Base-by-base conservation (phyloP, 2,797 vertebrate genomes). In the Lacerta bilineata region DNA sequence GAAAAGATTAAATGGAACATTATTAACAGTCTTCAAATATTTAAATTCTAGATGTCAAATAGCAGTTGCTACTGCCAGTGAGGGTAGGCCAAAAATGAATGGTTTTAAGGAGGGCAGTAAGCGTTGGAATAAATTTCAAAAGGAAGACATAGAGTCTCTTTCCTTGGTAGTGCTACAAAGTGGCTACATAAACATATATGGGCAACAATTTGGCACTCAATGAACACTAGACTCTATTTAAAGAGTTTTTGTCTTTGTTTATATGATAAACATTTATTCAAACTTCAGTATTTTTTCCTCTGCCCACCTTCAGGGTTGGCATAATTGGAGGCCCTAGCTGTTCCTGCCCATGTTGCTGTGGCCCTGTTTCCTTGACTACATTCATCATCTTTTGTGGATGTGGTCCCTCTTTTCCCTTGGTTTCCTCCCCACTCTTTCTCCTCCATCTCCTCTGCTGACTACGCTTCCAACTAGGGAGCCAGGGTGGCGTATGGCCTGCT, bases 11-110 rank as follows among this genome's bases (percentile, higher is more conserved):
- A 88, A 88, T 79, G 46, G 43, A 71, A 55, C 15, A 36, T 33
- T 71, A 13, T 78, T 78, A 84, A 79, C 11, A 43, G 15, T 29
- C 18, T 79, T 79, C 61, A 79, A 78, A 78, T 88, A 55, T 71
- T 88, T 79, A 41, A 55, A 39, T 72, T 80, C 41, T 79, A 84
- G 33, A 79, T 59, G 29, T 59, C 74, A 88, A 78, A 84, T 79
- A 69, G 77, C 13, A 69, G 33, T 78, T 83, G 50, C 43, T 3
- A 17, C 64, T 50, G 27, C 46, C 87, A 83, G 18, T 39, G 43
- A 78, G 6, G n/a, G 9, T 41, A 69, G 64, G 81, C n/a, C 4
- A 78, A 59, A 78, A 83, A 64, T 33, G 10, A 71, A n/a, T 68
- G 46, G 13, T n/a, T 78, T 61, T 71, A 59, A 27, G 18, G 11